phyloP scores from a whole-genome alignment of 2,888 invertebrate genomes.

The Tachina grossa region DNA sequence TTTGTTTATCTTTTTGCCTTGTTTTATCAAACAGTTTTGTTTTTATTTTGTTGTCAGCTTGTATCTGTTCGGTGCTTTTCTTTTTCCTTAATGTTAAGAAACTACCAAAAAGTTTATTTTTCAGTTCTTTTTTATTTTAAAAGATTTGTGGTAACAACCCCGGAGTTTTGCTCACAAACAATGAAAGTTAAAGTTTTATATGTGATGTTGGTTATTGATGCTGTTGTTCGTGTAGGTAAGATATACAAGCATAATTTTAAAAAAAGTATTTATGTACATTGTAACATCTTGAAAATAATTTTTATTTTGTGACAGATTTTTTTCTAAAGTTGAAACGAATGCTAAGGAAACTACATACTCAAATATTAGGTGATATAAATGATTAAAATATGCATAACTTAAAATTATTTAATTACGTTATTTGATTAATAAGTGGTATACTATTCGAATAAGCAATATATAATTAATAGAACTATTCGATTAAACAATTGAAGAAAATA shows the following conservation, averaged over 20 bases:
- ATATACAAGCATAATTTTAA: constrained; percentile 12
- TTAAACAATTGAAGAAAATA: too few relatives aligned
- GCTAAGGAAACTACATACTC: too few relatives aligned
- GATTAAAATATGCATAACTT: too few relatives aligned
- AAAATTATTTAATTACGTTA: too few relatives aligned
- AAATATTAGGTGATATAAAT: too few relatives aligned
- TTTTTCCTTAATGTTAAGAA: constrained; percentile 19
- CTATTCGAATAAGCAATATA: too few relatives aligned
- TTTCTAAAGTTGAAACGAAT: too few relatives aligned
- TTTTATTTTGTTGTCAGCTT: constrained; percentile 42
- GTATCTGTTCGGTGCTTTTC: constrained; percentile 27
- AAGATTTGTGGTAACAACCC: constrained; percentile 32
- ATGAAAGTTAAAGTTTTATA: constrained; percentile 50
- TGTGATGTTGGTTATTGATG: constrained; percentile 25
- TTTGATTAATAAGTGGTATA: too few relatives aligned
- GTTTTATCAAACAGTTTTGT: constrained; percentile 35
- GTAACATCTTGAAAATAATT: not conserved
- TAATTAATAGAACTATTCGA: too few relatives aligned
- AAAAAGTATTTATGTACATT: not conserved
- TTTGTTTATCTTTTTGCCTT: constrained; percentile 55
- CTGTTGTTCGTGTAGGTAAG: constrained; percentile 27
- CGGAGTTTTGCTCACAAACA: constrained; percentile 37
- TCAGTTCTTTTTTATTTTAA: constrained; percentile 21
- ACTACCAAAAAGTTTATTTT: constrained; percentile 58
- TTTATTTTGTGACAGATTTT: too few relatives aligned